Conservation (phyloP, 2,797 vertebrate genomes). For the Hipposideros larvatus region DNA sequence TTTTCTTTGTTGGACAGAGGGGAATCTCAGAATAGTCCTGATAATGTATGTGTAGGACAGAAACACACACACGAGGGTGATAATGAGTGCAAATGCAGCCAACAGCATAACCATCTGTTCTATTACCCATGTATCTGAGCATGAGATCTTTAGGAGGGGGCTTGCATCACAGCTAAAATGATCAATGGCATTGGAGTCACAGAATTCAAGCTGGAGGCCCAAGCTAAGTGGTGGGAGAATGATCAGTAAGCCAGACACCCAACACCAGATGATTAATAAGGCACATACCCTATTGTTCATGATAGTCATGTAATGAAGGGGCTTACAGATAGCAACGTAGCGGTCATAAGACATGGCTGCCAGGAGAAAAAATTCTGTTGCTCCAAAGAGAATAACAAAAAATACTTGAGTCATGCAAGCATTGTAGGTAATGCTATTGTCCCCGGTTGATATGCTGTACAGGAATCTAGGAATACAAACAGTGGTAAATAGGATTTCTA, state of each 20-base stretch:
- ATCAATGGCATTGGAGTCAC: slow-evolving; percentile 72
- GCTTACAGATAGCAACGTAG: slow-evolving; percentile 73
- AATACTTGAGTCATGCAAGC: slow-evolving; percentile 67
- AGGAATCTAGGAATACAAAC: slow-evolving; percentile 71
- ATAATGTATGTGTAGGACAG: slow-evolving; percentile 71
- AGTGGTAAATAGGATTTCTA: slow-evolving; percentile 74
- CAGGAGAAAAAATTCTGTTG: slow-evolving; percentile 76
- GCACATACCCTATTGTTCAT: slow-evolving; percentile 70
- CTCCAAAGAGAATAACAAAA: slow-evolving; percentile 64
- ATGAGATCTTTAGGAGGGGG: slow-evolving; percentile 71
- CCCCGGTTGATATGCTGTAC: slow-evolving; percentile 56
- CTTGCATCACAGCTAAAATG: slow-evolving; percentile 79
- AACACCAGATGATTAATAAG: slow-evolving; percentile 62
- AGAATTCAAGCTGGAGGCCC: slow-evolving; percentile 73
- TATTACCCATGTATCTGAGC: slow-evolving; percentile 64
- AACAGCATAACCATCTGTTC: slow-evolving; percentile 50
- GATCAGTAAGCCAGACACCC: slow-evolving; percentile 66
- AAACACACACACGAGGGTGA: slow-evolving; percentile 62
- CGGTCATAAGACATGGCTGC: slow-evolving; percentile 73
- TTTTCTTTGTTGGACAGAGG: slow-evolving; percentile 60
- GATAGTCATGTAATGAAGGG: slow-evolving; percentile 66
- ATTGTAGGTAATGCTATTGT: slow-evolving; percentile 65
- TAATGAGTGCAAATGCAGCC: slow-evolving; percentile 66
- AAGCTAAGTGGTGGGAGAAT: slow-evolving; percentile 56
- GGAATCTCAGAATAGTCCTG: slow-evolving; percentile 58